A percentile compares a stretch with the other conserved stretches of the same genome.
These are phyloP conservation scores for Oplegnathus fasciatus DNA, from an alignment of 2,113 vertebrate genomes.

Conservation along the genomic window DNA sequence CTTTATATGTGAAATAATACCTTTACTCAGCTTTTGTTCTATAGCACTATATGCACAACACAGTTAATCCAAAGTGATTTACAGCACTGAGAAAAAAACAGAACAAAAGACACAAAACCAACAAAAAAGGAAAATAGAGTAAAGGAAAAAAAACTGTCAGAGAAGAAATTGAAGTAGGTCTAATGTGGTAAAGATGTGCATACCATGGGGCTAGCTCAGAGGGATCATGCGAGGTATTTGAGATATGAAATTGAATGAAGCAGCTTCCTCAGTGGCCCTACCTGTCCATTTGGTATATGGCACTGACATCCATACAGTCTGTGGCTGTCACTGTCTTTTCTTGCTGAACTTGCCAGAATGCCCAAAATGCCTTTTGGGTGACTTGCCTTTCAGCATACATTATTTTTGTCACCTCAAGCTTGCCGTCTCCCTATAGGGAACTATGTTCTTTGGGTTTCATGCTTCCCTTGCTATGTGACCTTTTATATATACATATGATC, in stretches of 20 bases:
- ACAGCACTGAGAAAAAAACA: not conserved
- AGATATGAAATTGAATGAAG: not conserved
- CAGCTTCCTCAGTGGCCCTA: not conserved
- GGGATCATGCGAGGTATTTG: not conserved
- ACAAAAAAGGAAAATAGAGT: not conserved
- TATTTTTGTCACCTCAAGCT: slow-evolving; percentile 55
- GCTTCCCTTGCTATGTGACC: slow-evolving; percentile 55
- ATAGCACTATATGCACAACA: not conserved
- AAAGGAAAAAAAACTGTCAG: not conserved
- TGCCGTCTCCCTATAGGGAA: slow-evolving; percentile 38
- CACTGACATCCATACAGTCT: slow-evolving; percentile 6
- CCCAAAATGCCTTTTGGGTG: slow-evolving; percentile 22
- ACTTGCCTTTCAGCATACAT: slow-evolving; percentile 30
- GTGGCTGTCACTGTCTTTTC: slow-evolving; percentile 20
- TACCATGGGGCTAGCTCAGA: not conserved
- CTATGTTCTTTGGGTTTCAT: slow-evolving; percentile 38
- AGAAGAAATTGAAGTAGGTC: not conserved
- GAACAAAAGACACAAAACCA: not conserved
- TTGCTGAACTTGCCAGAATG: slow-evolving; percentile 40
- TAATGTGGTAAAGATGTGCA: not conserved
- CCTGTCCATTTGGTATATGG: not conserved
- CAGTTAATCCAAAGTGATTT: not conserved
- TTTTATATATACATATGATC: slow-evolving; percentile 50
- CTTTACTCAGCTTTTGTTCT: not conserved
- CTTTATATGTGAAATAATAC: not conserved